Percentiles rank a stretch among this genome's conserved stretches.
Conservation (phyloP, 2,888 invertebrate species). For the Entomobrya multifasciata region DNA sequence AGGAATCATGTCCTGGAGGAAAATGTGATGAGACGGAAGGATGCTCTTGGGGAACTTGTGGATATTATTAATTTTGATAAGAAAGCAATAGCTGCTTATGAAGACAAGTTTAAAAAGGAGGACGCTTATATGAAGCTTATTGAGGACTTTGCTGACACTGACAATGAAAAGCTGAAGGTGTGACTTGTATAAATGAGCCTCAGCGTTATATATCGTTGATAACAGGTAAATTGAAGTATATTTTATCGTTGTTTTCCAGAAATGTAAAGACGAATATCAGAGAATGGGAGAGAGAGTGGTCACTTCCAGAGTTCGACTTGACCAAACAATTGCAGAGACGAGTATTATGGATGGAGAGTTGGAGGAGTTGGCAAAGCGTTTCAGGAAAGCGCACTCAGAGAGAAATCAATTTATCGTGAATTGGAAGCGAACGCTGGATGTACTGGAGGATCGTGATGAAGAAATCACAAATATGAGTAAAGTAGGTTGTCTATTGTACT, state of each 20-base stretch:
- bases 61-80: constrained; percentile 76
- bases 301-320: constrained; percentile 50
- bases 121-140: constrained; percentile 76
- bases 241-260: constrained; percentile 67
- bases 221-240: too few species aligned
- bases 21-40: constrained; percentile 55
- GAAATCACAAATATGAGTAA: constrained; percentile 74
- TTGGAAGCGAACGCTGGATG: constrained; percentile 75
- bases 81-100: constrained; percentile 73
- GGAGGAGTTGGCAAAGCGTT: constrained; percentile 64
- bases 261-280: constrained; percentile 71
- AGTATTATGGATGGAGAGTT: constrained; percentile 73
- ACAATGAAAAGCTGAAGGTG: constrained; percentile 72
- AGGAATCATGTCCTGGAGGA: constrained; percentile 42
- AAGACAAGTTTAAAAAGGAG: constrained; percentile 71
- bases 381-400: constrained; percentile 75
- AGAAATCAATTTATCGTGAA: constrained; percentile 74
- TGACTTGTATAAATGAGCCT: background rate
- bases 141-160: constrained; percentile 71
- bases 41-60: constrained; percentile 69
- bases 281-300: constrained; percentile 63
- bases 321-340: constrained; percentile 59
- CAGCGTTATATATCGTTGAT: too few species aligned
- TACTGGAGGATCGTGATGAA: constrained; percentile 74
- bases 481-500: constrained; percentile 66